Evolutionary conservation across 1,140 invertebrate species (phyloP), one percentile per base, ranked within the genome.

Genomic region (Paracyclopina nana): DNA sequence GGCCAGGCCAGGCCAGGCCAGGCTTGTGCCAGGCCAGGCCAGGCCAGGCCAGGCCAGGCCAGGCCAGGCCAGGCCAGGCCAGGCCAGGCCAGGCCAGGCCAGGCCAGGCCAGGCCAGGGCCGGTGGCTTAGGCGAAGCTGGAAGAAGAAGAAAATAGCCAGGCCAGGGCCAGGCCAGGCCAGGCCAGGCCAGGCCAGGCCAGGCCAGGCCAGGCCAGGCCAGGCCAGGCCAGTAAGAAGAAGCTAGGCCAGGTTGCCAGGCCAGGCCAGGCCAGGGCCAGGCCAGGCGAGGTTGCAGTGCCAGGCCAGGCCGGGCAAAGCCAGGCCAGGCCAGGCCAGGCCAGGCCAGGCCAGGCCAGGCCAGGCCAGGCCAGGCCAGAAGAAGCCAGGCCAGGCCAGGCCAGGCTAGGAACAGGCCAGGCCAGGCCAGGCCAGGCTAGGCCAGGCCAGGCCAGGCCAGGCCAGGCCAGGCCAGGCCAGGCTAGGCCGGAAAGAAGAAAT

Each of bases 121-220:
- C 38, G 18, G 52, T n/a, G n/a, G n/a, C n/a, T 26, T 48, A 56
- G 55, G 55, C 55, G 50, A 46, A 22, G 55, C 55, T 42, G 46
- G 31, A 34, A n/a, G 28, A 38, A 18, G 31, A 25, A 22, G 38
- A 41, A 28, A 42, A 52, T 52, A 53, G 50, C 51, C 50, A 55
- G 42, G 34, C 25, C 55, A 57, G 46, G 54, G 55, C 46, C 53
- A 57, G 55, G 52, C 26, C 55, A 56, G 55, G 55, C 45, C 45
- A 55, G 55, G 55, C 43, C 52, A 55, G 38, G 55, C 55, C 55
- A 57, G 55, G 55, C 56, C 55, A 57, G 56, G 56, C 53, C 46
- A 53, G 52, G 38, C 49, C 55, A 55, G 55, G 55, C 44, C 50
- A 56, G 55, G 54, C 31, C 44, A 55, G 55, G 55, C 44, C 55